A percentile compares a stretch with the other conserved stretches of the same genome.
These are phyloP conservation scores for Drosophila algonquin DNA, from an alignment of 2,888 invertebrate species.

Conservation along the genomic window DNA sequence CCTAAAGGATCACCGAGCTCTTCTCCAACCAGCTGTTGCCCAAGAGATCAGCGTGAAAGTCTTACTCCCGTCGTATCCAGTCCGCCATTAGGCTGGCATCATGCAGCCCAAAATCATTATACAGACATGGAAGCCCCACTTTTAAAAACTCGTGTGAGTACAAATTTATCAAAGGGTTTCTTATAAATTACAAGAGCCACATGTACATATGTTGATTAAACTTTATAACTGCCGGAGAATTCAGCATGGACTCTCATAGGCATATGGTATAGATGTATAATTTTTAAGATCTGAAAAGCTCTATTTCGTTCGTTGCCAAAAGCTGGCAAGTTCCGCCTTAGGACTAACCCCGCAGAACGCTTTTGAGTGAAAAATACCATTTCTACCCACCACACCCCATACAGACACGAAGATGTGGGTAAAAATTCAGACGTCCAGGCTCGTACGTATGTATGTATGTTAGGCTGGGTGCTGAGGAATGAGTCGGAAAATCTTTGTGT, in stretches of 20 bases:
- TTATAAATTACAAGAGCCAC: not conserved
- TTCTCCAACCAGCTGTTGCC: conserved; percentile 80
- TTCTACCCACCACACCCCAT: too few relatives aligned
- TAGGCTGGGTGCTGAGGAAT: not conserved
- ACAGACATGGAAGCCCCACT: conserved; percentile 85
- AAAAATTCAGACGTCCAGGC: too few relatives aligned
- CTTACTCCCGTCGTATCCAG: conserved; percentile 51
- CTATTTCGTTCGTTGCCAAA: too few relatives aligned
- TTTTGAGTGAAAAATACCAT: too few relatives aligned
- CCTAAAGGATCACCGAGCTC: conserved; percentile 88
- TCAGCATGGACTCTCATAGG: too few relatives aligned
- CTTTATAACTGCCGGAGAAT: not conserved
- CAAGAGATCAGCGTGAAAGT: conserved; percentile 46
- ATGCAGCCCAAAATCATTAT: conserved; percentile 82
- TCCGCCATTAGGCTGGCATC: conserved; percentile 65
- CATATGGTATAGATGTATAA: too few relatives aligned
- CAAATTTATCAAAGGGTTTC: not conserved
- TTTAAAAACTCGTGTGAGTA: conserved; percentile 77
- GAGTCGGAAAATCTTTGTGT: not conserved
- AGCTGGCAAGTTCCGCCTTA: too few relatives aligned
- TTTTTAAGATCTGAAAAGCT: too few relatives aligned
- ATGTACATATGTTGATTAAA: not conserved
- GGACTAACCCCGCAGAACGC: too few relatives aligned
- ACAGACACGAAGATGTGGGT: too few relatives aligned
- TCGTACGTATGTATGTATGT: not conserved